Conservation (phyloP, 1,140 invertebrate species). For the Leptinotarsa undecemlineata region DNA sequence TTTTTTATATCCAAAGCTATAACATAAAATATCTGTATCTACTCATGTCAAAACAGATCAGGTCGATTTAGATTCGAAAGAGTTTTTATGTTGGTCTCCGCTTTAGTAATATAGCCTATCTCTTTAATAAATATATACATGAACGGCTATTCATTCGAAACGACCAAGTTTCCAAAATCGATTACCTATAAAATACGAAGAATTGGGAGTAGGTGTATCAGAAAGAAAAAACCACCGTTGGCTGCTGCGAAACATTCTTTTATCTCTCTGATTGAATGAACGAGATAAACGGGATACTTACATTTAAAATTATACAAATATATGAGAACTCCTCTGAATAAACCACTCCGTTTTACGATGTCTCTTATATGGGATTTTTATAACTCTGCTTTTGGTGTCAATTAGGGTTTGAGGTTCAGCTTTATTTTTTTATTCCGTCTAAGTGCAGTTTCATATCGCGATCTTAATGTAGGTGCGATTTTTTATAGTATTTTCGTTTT, state of each 20-base stretch:
- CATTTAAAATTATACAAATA: not conserved
- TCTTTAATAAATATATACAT: not conserved
- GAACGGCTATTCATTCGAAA: not conserved
- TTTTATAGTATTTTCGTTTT: conserved; percentile 11
- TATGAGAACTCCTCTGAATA: not conserved
- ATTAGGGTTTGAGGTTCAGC: conserved; percentile 11
- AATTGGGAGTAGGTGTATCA: not conserved
- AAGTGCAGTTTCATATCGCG: conserved; percentile 7
- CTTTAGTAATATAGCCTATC: not conserved
- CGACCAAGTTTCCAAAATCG: conserved; percentile 5
- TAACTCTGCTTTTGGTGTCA: conserved; percentile 9
- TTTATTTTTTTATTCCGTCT: conserved; percentile 13
- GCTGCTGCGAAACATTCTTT: conserved; percentile 8
- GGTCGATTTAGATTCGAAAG: not conserved
- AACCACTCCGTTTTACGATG: conserved; percentile 13
- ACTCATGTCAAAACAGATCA: too few relatives aligned
- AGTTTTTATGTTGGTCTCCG: conserved; percentile 5
- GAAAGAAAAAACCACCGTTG: not conserved
- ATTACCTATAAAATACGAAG: not conserved
- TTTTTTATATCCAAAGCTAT: too few relatives aligned
- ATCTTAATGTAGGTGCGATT: conserved; percentile 16
- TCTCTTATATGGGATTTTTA: conserved; percentile 15
- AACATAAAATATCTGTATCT: too few relatives aligned
- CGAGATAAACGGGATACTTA: not conserved
- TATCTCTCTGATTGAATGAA: conserved; percentile 16